These are phyloP conservation scores for Lypha dubia DNA, from an alignment of 2,888 invertebrate genomes.

Conservation along the genomic window DNA sequence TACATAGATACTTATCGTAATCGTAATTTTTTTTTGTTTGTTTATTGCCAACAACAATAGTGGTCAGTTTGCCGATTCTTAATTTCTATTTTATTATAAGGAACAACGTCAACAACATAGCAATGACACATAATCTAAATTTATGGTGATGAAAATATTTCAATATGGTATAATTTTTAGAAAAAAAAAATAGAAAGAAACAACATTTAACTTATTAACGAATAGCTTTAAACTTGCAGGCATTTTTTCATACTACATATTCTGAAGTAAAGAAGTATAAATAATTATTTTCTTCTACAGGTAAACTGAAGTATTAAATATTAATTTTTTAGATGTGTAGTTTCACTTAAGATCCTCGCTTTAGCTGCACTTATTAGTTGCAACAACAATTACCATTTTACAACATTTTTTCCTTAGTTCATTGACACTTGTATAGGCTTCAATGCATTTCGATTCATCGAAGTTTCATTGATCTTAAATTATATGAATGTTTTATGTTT, in stretches of 20 bases:
- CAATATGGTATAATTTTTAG: slow-evolving; percentile 21
- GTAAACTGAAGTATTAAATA: slow-evolving; percentile 8
- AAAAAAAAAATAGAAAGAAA: neutral
- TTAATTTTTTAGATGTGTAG: slow-evolving; percentile 38
- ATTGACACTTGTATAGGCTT: slow-evolving; percentile 18
- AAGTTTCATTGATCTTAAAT: slow-evolving; percentile 44
- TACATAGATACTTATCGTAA: neutral
- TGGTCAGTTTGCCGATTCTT: slow-evolving; percentile 39
- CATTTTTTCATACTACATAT: neutral
- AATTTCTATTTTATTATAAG: slow-evolving; percentile 46
- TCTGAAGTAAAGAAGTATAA: neutral
- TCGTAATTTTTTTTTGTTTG: slow-evolving; percentile 39
- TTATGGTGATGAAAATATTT: slow-evolving; percentile 60
- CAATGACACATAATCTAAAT: slow-evolving; percentile 68
- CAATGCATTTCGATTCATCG: slow-evolving; percentile 15
- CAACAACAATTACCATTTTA: slow-evolving; percentile 33
- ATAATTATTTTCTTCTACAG: slow-evolving; percentile 7
- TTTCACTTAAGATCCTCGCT: slow-evolving; percentile 7
- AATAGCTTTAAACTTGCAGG: neutral
- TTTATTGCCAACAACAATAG: slow-evolving; percentile 28
- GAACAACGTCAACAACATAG: slow-evolving; percentile 39
- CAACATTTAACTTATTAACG: neutral
- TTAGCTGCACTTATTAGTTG: slow-evolving; percentile 48
- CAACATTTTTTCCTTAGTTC: slow-evolving; percentile 35
- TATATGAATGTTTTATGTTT: neutral